phyloP scores from a whole-genome alignment of 2,797 vertebrate species.

The Xiphorhynchus erythropygius region DNA sequence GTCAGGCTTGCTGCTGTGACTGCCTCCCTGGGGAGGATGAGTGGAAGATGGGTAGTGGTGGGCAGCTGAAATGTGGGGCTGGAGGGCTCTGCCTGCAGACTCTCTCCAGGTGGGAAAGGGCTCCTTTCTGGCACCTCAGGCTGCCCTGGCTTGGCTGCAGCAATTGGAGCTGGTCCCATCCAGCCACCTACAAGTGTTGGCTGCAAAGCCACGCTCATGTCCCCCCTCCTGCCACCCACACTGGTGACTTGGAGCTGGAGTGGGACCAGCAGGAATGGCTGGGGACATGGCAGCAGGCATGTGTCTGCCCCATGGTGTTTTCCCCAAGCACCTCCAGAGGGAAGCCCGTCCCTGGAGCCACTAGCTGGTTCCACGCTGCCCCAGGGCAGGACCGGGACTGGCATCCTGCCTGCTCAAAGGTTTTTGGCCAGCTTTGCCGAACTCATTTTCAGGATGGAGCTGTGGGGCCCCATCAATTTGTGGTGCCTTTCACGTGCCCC shows the following conservation, averaged over 20 bases:
- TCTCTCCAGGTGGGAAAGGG: background rate
- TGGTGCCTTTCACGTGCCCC: background rate
- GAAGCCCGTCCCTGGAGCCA: background rate
- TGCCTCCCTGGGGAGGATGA: background rate
- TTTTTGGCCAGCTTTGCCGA: background rate
- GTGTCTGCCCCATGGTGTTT: background rate
- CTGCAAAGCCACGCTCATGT: background rate
- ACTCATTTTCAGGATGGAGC: background rate
- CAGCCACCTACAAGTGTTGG: background rate
- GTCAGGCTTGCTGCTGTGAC: background rate
- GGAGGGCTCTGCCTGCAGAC: fast-evolving
- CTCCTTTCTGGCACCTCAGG: background rate
- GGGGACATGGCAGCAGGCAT: background rate
- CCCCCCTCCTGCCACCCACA: background rate
- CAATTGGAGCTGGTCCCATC: fast-evolving
- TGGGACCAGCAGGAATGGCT: background rate
- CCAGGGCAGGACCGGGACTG: background rate
- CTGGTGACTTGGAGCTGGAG: background rate
- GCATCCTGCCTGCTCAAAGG: background rate
- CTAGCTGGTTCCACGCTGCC: background rate
- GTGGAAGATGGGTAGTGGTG: background rate
- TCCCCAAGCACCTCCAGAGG: background rate
- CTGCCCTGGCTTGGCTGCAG: background rate
- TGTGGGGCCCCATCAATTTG: background rate
- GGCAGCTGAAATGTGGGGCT: background rate